Evolutionary conservation across 2,113 vertebrate species (phyloP).

Genomic region (Lontra canadensis): DNA sequence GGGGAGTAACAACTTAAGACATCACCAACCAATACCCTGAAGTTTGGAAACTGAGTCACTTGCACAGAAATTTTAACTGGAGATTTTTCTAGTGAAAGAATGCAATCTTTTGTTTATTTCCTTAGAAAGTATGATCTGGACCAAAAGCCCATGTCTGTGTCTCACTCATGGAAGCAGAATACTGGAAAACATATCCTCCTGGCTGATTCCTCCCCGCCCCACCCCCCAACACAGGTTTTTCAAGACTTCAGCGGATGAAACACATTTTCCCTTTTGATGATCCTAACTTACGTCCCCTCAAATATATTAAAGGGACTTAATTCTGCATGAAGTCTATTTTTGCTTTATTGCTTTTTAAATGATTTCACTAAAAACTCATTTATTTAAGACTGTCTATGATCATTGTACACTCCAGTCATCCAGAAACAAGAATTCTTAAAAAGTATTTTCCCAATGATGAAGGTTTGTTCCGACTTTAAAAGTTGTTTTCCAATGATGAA

Average conservation of each 20-base stretch:
- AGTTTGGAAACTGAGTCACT: not conserved
- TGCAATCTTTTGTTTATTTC: not conserved
- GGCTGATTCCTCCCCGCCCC: not conserved
- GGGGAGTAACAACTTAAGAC: not conserved
- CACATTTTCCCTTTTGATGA: not conserved
- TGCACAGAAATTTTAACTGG: not conserved
- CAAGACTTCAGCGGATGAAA: not conserved
- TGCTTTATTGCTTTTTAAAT: not conserved
- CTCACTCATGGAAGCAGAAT: not conserved
- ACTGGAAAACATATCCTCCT: not conserved
- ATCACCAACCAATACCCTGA: not conserved
- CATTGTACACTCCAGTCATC: not conserved
- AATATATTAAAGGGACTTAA: not conserved
- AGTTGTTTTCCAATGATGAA: not conserved
- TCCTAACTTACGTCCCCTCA: not conserved
- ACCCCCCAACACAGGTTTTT: not conserved
- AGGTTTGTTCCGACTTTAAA: not conserved
- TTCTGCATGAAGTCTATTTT: not conserved
- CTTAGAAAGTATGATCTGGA: not conserved
- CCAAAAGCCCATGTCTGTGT: not conserved
- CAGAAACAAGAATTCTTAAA: not conserved
- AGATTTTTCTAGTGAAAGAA: not conserved
- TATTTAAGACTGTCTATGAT: not conserved
- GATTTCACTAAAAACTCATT: not conserved
- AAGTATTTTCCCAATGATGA: not conserved